Evolutionary conservation across 1,140 invertebrate species (phyloP).

Genomic region (Mya arenaria): DNA sequence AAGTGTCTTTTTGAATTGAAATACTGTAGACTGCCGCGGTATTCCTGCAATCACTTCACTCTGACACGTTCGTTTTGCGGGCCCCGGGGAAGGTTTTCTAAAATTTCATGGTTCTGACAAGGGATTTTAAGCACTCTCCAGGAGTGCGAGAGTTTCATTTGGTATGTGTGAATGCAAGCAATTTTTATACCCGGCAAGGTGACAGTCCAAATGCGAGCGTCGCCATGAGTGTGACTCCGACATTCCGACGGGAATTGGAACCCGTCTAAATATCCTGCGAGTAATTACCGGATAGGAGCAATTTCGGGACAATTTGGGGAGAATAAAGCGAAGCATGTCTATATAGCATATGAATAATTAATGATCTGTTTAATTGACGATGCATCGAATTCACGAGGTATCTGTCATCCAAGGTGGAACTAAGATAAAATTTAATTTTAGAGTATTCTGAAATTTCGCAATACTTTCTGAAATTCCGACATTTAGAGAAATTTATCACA

Average conservation of each 20-base stretch:
- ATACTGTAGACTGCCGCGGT: no score
- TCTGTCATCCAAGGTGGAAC: no score
- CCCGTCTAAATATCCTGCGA: conserved; percentile 19
- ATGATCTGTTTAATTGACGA: conserved; percentile 51
- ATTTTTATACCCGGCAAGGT: conserved; percentile 44
- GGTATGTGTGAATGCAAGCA: conserved; percentile 43
- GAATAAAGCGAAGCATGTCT: conserved; percentile 7
- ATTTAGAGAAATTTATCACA: no score
- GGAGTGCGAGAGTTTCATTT: conserved; percentile 50
- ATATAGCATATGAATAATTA: conserved; percentile 50
- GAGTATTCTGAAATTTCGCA: no score
- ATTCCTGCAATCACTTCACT: no score
- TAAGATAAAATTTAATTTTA: no score
- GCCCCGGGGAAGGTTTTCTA: no score
- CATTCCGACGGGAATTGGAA: conserved; percentile 43
- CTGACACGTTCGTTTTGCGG: no score
- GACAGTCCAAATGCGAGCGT: conserved; percentile 50
- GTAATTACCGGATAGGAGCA: conserved; percentile 40
- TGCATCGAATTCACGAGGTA: conserved; percentile 28
- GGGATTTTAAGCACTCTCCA: conserved; percentile 17
- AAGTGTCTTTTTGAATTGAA: no score
- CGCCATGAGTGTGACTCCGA: conserved; percentile 21
- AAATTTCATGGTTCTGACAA: neutral
- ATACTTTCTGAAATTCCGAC: no score
- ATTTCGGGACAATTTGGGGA: conserved; percentile 18